A percentile compares a stretch with the other conserved stretches of the same genome.
These are phyloP conservation scores for Diarsia brunnea DNA, from an alignment of 2,888 invertebrate species.

Conservation along the genomic window DNA sequence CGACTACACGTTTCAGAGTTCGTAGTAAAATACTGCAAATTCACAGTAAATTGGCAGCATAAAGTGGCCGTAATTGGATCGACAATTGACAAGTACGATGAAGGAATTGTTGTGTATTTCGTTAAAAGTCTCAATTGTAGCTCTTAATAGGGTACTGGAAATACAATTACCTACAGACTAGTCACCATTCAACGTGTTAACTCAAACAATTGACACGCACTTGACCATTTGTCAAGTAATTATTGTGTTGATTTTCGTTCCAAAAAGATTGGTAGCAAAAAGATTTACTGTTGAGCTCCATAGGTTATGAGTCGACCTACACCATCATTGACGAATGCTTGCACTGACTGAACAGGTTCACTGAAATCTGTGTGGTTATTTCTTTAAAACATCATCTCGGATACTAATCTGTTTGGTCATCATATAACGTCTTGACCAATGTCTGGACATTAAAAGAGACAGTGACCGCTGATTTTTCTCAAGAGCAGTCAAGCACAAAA, in stretches of 20 bases:
- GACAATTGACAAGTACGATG: conserved; percentile 2
- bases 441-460: too few relatives aligned
- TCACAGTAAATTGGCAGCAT: neutral
- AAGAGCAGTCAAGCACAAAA: too few relatives aligned
- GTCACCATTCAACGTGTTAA: neutral
- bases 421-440: too few relatives aligned
- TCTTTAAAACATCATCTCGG: too few relatives aligned
- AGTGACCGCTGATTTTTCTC: too few relatives aligned
- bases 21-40: neutral
- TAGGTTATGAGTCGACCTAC: too few relatives aligned
- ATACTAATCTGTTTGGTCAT: too few relatives aligned
- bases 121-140: conserved; percentile 5
- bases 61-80: conserved; percentile 26
- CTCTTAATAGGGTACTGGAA: neutral
- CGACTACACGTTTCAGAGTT: neutral
- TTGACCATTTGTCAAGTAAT: neutral
- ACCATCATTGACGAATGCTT: too few relatives aligned
- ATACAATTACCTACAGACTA: neutral
- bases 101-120: neutral
- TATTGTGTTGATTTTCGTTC: neutral
- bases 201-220: neutral
- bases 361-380: too few relatives aligned
- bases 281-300: neutral
- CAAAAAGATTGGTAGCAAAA: neutral
- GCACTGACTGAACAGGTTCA: too few relatives aligned